phyloP scores from a whole-genome alignment of 92 coral and sea anemone species.

The Diadumene lineata region DNA sequence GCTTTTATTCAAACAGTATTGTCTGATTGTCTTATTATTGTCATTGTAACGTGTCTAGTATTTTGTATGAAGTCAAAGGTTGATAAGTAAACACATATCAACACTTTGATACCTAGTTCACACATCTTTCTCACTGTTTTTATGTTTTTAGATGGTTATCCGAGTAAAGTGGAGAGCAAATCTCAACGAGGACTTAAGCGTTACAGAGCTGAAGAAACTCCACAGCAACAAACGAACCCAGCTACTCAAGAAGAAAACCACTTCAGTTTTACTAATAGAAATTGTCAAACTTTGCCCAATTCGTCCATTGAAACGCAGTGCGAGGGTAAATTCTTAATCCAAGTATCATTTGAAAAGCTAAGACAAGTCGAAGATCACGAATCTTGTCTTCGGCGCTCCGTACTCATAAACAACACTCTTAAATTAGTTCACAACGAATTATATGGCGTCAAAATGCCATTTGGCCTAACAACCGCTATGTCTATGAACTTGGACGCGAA shows the following conservation, averaged over 20 bases:
- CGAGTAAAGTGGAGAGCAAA: conserved; percentile 19
- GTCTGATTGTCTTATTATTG: too few relatives aligned
- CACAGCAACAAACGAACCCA: background rate
- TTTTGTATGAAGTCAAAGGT: conserved; percentile 34
- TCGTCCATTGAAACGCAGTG: conserved; percentile 24
- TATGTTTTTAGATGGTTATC: conserved; percentile 29
- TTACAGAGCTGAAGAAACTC: background rate
- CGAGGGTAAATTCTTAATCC: conserved; percentile 66
- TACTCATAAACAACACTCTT: conserved; percentile 90
- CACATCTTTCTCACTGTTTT: background rate
- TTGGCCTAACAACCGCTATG: conserved; percentile 48
- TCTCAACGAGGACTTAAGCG: conserved; percentile 24
- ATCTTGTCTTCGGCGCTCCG: conserved; percentile 86
- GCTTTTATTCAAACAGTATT: too few relatives aligned
- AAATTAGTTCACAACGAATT: conserved; percentile 82
- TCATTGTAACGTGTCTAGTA: conserved; percentile 9
- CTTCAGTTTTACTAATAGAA: conserved; percentile 22
- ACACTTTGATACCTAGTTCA: background rate
- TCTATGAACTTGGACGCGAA: conserved; percentile 33
- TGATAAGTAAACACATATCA: conserved; percentile 13
- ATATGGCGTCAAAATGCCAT: conserved; percentile 78
- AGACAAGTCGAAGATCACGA: conserved; percentile 93
- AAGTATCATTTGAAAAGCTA: conserved; percentile 91
- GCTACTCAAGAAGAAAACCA: conserved; percentile 24
- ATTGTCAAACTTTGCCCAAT: background rate